phyloP scores from a whole-genome alignment of 2,888 invertebrate species.

The Troides oblongomaculatus region DNA sequence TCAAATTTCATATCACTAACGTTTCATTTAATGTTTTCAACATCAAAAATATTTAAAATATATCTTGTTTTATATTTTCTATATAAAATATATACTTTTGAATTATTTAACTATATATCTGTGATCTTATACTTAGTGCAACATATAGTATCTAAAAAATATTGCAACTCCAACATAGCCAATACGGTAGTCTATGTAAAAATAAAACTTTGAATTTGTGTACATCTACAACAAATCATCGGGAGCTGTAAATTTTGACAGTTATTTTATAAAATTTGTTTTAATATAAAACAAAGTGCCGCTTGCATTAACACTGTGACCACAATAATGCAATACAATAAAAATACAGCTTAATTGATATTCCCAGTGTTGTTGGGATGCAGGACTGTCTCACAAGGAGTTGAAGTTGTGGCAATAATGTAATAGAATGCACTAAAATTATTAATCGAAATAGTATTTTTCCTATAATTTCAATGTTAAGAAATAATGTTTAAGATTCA shows the following conservation, averaged over 20 bases:
- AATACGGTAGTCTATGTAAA: too few relatives aligned
- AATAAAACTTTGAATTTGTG: background rate
- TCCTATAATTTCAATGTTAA: too few relatives aligned
- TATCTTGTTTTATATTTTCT: background rate
- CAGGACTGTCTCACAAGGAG: too few relatives aligned
- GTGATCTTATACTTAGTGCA: background rate
- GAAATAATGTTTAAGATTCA: too few relatives aligned
- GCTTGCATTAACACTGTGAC: background rate
- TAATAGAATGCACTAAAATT: too few relatives aligned
- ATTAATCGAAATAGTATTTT: too few relatives aligned
- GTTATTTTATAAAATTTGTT: background rate
- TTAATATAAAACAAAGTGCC: background rate
- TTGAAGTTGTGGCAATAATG: too few relatives aligned
- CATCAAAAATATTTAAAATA: conserved; percentile 2
- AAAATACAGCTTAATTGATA: background rate
- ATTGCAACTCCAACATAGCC: background rate
- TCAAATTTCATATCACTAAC: conserved; percentile 6
- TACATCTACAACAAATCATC: background rate
- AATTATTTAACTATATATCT: background rate
- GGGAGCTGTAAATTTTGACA: background rate
- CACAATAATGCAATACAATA: background rate
- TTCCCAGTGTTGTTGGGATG: too few relatives aligned
- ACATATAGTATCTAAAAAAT: background rate
- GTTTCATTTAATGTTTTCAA: background rate
- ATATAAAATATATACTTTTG: background rate